Evolutionary conservation across 1,140 invertebrate species (phyloP), one percentile per base, ranked within the genome.

Genomic region (Calycopis cecrops): DNA sequence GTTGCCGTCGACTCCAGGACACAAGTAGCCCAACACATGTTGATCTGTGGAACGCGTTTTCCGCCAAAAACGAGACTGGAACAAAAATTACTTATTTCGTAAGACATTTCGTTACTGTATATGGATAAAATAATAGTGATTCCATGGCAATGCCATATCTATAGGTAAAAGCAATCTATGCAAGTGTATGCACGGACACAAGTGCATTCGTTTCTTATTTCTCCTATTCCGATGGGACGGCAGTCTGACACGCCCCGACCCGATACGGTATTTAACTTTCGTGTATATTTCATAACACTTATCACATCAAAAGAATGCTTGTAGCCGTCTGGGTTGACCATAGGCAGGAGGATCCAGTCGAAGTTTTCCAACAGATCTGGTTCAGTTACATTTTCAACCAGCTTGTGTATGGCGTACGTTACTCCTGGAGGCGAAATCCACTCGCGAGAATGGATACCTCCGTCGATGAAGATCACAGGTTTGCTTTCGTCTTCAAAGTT

Each of bases 341-440:
- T n/a, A n/a, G n/a, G 90, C 74, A 71, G 56, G 74, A 64, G 89
- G 78, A 48, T 90, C 89, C 55, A 89, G 68, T 66, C 85, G 14
- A 83, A 67, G 8, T 83, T 59, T 0, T 83, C 14, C 9, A 90
- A 76, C n/a, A 87, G 56, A 18, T 83, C 79, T 6, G 65, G 69
- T 37, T 90, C 87, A 1, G 90, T 88, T n/a, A 91, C 70, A 68
- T 92, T 83, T 35, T 90, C 74, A 38, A 92, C 89, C 9, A 93
- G 67, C 55, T 91, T 89, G 47, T 91, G 78, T 8, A 94, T 90
- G 9, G 93, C 89, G 64, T 91, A 93, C 1, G 93, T 80, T 0
- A 91, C 88, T 0, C 90, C 89, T 7, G 92, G 87, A 10, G 92
- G 90, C 0, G 91, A 86, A 6, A 94, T 89, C 93, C 93, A 94